Conservation (phyloP, 2,888 invertebrate genomes). For the Automeris io region DNA sequence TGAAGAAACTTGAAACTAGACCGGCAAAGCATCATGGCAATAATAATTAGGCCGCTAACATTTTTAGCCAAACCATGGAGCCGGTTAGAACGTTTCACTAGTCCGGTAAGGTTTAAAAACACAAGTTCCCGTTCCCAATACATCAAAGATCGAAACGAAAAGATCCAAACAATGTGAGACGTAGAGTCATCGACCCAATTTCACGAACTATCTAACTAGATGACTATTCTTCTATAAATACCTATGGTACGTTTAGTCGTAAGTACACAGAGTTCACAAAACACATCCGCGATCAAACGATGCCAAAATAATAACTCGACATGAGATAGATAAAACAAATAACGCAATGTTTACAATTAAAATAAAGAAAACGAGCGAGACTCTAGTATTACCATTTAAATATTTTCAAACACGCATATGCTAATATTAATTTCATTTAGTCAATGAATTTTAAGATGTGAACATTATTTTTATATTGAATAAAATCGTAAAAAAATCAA, state of each 20-base stretch:
- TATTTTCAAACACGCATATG: conserved; percentile 1
- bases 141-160: conserved; percentile 5
- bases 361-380: conserved; percentile 22
- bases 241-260: conserved; percentile 29
- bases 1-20: conserved; percentile 34
- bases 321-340: conserved; percentile 28
- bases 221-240: conserved; percentile 61
- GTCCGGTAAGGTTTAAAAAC: conserved; percentile 1
- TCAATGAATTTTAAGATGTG: no score
- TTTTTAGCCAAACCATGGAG: conserved; percentile 15
- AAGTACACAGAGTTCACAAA: conserved; percentile 43
- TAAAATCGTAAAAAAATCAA: no score
- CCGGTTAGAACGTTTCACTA: background rate
- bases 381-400: conserved; percentile 10
- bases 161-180: conserved; percentile 16
- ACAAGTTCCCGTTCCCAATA: conserved; percentile 4
- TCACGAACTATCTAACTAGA: conserved; percentile 50
- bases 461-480: no score
- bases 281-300: conserved; percentile 56
- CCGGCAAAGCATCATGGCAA: conserved; percentile 23
- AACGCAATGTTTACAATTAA: conserved; percentile 32
- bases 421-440: no score
- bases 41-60: conserved; percentile 27
- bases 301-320: conserved; percentile 61
- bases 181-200: conserved; percentile 60